Percentiles rank a stretch among this genome's conserved stretches.
These are phyloP conservation scores for Hyposoter dolosus DNA, from an alignment of 2,888 invertebrate species.

Conservation along the genomic window DNA sequence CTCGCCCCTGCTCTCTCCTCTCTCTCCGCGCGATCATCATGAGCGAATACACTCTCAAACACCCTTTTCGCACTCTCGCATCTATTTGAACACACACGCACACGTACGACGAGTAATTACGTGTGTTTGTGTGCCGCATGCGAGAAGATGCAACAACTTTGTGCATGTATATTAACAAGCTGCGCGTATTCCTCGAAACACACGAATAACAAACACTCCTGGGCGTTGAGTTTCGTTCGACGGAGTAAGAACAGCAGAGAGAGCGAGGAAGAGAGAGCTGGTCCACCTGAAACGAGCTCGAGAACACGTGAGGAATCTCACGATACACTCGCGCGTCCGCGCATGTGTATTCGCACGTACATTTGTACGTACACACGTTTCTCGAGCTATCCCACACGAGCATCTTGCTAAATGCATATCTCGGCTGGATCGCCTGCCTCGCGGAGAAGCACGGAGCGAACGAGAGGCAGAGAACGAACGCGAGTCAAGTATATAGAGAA, in stretches of 20 bases:
- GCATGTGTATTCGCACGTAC: slow-evolving; percentile 4
- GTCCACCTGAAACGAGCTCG: slow-evolving; percentile 64
- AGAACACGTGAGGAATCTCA: slow-evolving; percentile 48
- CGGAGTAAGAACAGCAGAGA: background rate
- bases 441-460: slow-evolving; percentile 46
- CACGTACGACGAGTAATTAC: background rate
- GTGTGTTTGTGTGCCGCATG: background rate
- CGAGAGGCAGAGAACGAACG: slow-evolving; percentile 49
- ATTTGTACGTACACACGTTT: slow-evolving; percentile 32
- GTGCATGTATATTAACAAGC: slow-evolving; percentile 24
- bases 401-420: slow-evolving; percentile 66
- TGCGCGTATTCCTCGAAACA: slow-evolving; percentile 26
- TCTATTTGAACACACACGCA: slow-evolving; percentile 8
- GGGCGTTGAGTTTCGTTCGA: slow-evolving; percentile 46
- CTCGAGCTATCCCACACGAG: slow-evolving; percentile 44
- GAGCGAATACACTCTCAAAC: slow-evolving; percentile 28
- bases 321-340: background rate
- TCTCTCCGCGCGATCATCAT: slow-evolving; percentile 30
- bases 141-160: slow-evolving; percentile 44
- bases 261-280: slow-evolving; percentile 31
- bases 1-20: slow-evolving; percentile 25
- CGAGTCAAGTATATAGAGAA: slow-evolving; percentile 33
- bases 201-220: slow-evolving; percentile 59
- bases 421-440: slow-evolving; percentile 62
- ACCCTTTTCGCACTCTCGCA: slow-evolving; percentile 46